Evolutionary conservation across 2,113 vertebrate species (phyloP), one percentile per base, ranked within the genome.

Genomic region (Charadrius vociferus): DNA sequence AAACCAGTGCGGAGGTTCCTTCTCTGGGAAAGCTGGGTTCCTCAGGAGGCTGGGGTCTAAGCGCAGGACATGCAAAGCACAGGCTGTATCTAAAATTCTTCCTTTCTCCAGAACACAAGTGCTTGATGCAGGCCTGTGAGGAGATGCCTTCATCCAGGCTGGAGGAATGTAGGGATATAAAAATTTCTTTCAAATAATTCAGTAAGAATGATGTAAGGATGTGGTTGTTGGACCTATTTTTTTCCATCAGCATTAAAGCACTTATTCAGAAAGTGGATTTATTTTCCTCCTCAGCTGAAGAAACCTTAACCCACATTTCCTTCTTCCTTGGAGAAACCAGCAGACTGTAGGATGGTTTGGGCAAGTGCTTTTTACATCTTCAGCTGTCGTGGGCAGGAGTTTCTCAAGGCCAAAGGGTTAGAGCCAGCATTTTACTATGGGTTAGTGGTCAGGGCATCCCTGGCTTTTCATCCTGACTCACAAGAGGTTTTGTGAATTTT

Each of bases 181-280:
- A 79, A 66, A 70, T 74, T 23, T 49, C 14, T 81, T 95, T 80
- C 1, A 3, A 29, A 49, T 30, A 65, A 4, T 6, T 86, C 7
- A 2, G 6, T 79, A 59, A 17, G 8, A 21, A 20, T 68, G 36
- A 39, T n/a, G n/a, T n/a, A n/a, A n/a, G n/a, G 66, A 63, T 17
- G 67, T 62, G 24, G 29, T 63, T 0, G 0, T 63, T 47, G 27
- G 63, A 17, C 18, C 23, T 29, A 1, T 19, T 62, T 78, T 86
- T 74, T 80, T 14, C 47, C 4, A 14, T 45, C 14, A 53, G 2
- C 3, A 0, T 74, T 62, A 75, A 91, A 71, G 7, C 6, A 21
- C 37, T 70, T 89, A 30, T 12, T 94, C 3, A 41, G 81, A 50
- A 86, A 80, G 23, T 62, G 12, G 14, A 41, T 75, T 75, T 67